These are phyloP conservation scores for Aulostomus chinensis DNA, from an alignment of 2,797 vertebrate genomes.

Conservation along the genomic window DNA sequence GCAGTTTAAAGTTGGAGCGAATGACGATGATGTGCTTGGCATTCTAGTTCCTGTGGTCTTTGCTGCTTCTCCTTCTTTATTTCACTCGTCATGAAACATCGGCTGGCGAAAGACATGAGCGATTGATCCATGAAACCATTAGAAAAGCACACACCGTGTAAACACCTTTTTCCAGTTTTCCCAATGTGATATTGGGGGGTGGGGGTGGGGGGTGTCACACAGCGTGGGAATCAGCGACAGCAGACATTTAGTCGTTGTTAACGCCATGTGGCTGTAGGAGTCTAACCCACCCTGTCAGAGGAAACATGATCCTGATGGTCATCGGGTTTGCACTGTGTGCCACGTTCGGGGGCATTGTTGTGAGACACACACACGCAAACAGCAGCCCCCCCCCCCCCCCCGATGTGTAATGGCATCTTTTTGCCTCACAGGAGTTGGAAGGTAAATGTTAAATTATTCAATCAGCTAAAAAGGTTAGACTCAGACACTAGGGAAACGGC, in stretches of 20 bases:
- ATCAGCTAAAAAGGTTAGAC: constrained; percentile 70
- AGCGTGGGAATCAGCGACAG: constrained; percentile 31
- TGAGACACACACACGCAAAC: constrained; percentile 32
- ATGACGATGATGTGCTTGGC: constrained; percentile 57
- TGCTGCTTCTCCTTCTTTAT: constrained; percentile 25
- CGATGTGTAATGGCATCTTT: constrained; percentile 51
- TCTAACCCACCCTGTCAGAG: constrained; percentile 13
- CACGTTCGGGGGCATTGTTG: constrained; percentile 27
- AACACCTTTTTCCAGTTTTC: no score
- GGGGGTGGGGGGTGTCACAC: no score
- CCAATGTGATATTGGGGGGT: neutral
- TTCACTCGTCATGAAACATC: constrained; percentile 33
- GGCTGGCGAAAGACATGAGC: constrained; percentile 30
- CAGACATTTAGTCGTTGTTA: constrained; percentile 35
- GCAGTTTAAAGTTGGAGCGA: constrained; percentile 85
- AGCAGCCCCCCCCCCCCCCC: constrained; percentile 34
- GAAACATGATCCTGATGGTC: constrained; percentile 31
- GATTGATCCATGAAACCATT: constrained; percentile 47
- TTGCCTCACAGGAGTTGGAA: constrained; percentile 59
- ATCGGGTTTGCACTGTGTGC: constrained; percentile 28
- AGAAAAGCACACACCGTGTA: constrained; percentile 42
- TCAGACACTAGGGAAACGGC: constrained; percentile 53
- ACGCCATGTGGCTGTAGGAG: constrained; percentile 21
- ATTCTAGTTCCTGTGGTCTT: constrained; percentile 23
- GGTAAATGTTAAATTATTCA: constrained; percentile 75